Conservation (phyloP, 2,888 invertebrate species). For the Rhimphoctona megacephalus region DNA sequence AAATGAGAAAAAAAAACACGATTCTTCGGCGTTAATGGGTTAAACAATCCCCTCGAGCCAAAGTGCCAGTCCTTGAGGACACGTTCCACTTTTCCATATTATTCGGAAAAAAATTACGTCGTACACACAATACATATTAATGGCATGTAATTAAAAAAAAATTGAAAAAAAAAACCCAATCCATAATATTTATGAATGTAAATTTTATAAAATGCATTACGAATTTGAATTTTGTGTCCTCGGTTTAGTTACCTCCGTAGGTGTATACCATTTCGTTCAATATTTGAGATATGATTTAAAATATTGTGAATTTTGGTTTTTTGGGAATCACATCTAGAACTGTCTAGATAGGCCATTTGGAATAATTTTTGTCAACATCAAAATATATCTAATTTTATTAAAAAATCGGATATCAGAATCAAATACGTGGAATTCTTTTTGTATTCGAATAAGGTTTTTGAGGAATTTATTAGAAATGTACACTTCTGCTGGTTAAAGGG, state of each 20-base stretch:
- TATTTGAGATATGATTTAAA: too few relatives aligned
- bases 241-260: too few relatives aligned
- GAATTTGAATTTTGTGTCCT: not conserved
- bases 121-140: not conserved
- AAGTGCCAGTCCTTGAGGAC: slow-evolving; percentile 34
- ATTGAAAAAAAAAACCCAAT: not conserved
- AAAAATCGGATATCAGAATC: too few relatives aligned
- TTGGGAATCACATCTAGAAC: too few relatives aligned
- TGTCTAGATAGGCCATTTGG: not conserved
- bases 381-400: not conserved
- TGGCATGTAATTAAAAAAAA: not conserved
- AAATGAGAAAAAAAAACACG: too few relatives aligned
- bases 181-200: not conserved
- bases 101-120: not conserved
- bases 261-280: too few relatives aligned
- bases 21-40: too few relatives aligned
- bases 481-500: too few relatives aligned
- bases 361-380: not conserved
- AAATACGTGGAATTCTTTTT: too few relatives aligned
- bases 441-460: too few relatives aligned
- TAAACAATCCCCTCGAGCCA: slow-evolving; percentile 49
- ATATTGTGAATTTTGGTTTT: not conserved
- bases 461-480: too few relatives aligned
- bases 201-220: not conserved
- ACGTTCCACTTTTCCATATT: not conserved